Evolutionary conservation across 1,140 invertebrate genomes (phyloP).

Genomic region (Pectinophora gossypiella): DNA sequence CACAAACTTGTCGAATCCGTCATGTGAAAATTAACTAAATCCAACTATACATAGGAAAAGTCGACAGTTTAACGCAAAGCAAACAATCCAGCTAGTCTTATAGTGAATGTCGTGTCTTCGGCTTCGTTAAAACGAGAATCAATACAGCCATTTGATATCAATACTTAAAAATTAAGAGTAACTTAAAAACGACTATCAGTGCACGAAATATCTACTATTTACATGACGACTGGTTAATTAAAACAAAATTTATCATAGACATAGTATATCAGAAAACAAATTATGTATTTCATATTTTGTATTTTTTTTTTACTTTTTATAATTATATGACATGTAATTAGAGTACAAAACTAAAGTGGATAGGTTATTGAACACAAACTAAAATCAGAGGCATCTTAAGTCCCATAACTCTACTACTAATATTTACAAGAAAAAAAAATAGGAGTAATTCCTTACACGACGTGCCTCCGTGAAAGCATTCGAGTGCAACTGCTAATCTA

Average conservation of each 20-base stretch:
- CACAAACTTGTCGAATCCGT: slow-evolving; percentile 2
- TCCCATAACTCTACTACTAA: slow-evolving; percentile 36
- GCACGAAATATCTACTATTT: slow-evolving; percentile 61
- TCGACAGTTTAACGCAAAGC: slow-evolving; percentile 30
- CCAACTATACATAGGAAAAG: slow-evolving; percentile 47
- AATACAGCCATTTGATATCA: slow-evolving; percentile 61
- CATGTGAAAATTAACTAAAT: slow-evolving; percentile 41
- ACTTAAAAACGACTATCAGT: slow-evolving; percentile 66
- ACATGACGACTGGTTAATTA: slow-evolving; percentile 51
- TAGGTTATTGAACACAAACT: slow-evolving; percentile 48
- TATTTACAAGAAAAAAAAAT: slow-evolving; percentile 49
- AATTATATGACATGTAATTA: slow-evolving; percentile 39
- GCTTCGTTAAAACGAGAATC: slow-evolving; percentile 23
- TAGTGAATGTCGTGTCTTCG: slow-evolving; percentile 46
- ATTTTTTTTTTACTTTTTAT: slow-evolving; percentile 56
- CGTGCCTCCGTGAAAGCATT: slow-evolving; percentile 25
- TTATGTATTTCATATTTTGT: slow-evolving; percentile 3
- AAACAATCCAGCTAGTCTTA: slow-evolving; percentile 41
- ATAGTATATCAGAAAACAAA: background rate
- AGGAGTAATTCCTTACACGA: slow-evolving; percentile 14
- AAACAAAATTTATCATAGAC: slow-evolving; percentile 25
- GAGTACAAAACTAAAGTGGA: slow-evolving; percentile 41
- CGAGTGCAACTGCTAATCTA: slow-evolving; percentile 24
- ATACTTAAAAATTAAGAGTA: slow-evolving; percentile 42
- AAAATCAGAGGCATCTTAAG: slow-evolving; percentile 33